Conservation (phyloP, 2,797 vertebrate genomes). For the Labeo calbasu region DNA sequence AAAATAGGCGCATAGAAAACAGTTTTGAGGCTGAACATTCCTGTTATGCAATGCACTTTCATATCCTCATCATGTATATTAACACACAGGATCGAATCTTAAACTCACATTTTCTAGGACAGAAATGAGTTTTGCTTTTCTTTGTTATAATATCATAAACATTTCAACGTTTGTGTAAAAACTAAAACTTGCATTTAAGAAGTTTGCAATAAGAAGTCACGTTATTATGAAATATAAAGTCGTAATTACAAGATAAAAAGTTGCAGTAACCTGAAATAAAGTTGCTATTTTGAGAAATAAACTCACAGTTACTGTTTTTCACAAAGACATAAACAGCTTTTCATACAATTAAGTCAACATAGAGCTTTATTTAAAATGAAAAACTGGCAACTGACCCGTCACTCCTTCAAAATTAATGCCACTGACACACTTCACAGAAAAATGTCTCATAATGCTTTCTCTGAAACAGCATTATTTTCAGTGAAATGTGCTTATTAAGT, state of each 20-base stretch:
- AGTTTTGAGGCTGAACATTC: not conserved
- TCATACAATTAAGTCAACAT: not conserved
- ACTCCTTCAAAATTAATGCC: not conserved
- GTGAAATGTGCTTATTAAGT: not conserved
- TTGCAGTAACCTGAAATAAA: not conserved
- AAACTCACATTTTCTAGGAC: not conserved
- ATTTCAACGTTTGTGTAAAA: not conserved
- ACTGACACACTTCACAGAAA: not conserved
- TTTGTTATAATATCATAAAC: not conserved
- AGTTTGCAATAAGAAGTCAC: not conserved
- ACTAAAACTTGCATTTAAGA: not conserved
- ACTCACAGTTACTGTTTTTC: not conserved
- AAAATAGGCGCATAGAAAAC: not conserved
- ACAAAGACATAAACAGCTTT: not conserved
- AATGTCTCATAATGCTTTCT: not conserved
- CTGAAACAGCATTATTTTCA: not conserved
- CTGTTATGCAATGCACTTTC: slow-evolving; percentile 16
- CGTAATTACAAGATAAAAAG: not conserved
- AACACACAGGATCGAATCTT: not conserved
- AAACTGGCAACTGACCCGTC: not conserved
- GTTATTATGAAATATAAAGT: not conserved
- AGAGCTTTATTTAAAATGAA: not conserved
- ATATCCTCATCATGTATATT: not conserved
- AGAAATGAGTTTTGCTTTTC: not conserved
- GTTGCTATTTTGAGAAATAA: not conserved